phyloP scores from a whole-genome alignment of 2,797 vertebrate species.

The Malurus leucopterus region DNA sequence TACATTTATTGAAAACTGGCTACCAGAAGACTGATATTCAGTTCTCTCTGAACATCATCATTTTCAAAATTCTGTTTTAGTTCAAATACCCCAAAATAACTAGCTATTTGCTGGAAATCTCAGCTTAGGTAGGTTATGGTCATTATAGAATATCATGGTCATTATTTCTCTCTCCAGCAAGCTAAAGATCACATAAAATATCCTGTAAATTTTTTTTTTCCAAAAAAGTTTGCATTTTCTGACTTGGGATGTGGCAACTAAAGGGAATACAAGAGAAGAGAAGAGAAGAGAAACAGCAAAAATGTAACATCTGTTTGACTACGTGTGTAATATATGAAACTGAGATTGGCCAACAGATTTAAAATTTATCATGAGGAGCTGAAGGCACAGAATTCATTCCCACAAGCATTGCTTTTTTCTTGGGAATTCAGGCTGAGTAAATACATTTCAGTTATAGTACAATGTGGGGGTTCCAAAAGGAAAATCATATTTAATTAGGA shows the following conservation, averaged over 20 bases:
- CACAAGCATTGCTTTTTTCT: neutral
- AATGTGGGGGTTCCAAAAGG: neutral
- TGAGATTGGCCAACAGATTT: neutral
- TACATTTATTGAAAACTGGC: neutral
- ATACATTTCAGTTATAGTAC: neutral
- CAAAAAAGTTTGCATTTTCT: neutral
- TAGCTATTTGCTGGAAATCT: neutral
- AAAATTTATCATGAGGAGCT: neutral
- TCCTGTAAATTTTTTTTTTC: neutral
- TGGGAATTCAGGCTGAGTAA: neutral
- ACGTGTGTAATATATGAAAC: neutral
- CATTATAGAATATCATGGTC: neutral
- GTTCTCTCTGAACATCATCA: rapidly evolving
- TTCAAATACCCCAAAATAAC: neutral
- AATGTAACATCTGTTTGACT: neutral
- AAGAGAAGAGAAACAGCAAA: neutral
- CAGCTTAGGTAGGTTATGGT: neutral
- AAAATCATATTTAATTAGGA: neutral
- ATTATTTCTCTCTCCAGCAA: neutral
- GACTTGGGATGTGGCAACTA: neutral
- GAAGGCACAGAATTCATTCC: neutral
- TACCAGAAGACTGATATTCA: neutral
- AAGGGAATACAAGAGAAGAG: neutral
- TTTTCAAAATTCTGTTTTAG: neutral
- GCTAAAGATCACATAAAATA: neutral